Conservation (phyloP, 2,113 vertebrate species). For the Hirundichthys speculiger region DNA sequence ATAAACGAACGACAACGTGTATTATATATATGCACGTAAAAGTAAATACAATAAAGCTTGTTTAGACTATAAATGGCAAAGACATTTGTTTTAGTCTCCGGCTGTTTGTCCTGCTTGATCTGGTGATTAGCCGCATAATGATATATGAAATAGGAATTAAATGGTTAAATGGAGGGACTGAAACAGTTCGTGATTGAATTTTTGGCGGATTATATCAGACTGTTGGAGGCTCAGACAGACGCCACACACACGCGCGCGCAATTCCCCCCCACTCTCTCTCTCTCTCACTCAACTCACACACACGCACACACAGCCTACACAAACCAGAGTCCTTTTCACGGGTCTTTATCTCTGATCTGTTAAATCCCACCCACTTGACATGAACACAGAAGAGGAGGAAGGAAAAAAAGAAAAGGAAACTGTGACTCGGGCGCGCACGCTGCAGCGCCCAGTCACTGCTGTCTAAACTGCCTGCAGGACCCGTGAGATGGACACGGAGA, state of each 20-base stretch:
- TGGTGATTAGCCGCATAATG: slow-evolving; percentile 57
- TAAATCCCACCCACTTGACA: slow-evolving; percentile 85
- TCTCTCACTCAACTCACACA: slow-evolving; percentile 6
- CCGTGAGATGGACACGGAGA: slow-evolving; percentile 84
- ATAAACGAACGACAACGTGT: too few species aligned
- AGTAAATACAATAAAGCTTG: too few species aligned
- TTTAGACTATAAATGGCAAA: too few species aligned
- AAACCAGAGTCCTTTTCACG: slow-evolving; percentile 66
- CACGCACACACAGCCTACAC: not conserved
- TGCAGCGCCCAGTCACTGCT: slow-evolving; percentile 65
- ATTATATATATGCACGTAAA: too few species aligned
- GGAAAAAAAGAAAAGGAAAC: slow-evolving; percentile 27
- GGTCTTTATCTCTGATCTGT: slow-evolving; percentile 82
- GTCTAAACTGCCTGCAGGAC: slow-evolving; percentile 57
- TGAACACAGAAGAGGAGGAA: slow-evolving; percentile 52
- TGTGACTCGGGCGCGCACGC: slow-evolving; percentile 63
- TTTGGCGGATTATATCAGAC: slow-evolving; percentile 78
- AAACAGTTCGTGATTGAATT: slow-evolving; percentile 80
- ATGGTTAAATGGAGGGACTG: slow-evolving; percentile 76
- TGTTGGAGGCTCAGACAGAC: slow-evolving; percentile 38
- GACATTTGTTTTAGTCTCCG: too few species aligned
- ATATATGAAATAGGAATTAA: slow-evolving; percentile 68
- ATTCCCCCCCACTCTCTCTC: not conserved
- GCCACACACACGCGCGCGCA: not conserved
- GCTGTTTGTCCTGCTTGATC: slow-evolving; percentile 49